A percentile compares a stretch with the other conserved stretches of the same genome.
phyloP scores from a whole-genome alignment of 2,797 vertebrate genomes.

The Melanotaenia trifasciata region DNA sequence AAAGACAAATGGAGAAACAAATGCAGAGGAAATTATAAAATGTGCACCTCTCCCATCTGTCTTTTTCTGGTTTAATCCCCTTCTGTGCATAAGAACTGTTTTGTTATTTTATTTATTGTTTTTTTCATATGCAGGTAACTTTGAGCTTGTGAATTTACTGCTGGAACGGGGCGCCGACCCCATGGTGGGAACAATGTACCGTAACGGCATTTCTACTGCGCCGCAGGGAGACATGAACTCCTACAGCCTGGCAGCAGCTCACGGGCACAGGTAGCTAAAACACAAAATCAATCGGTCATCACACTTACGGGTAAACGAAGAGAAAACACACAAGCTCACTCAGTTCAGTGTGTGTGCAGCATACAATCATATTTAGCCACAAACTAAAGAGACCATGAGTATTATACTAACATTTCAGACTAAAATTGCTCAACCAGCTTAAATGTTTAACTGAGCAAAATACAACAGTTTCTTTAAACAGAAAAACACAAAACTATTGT shows the following conservation, averaged over 20 bases:
- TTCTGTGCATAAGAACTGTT: background rate
- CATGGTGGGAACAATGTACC: conserved; percentile 96
- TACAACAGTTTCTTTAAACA: background rate
- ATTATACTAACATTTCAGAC: conserved; percentile 30
- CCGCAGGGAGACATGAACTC: conserved; percentile 98
- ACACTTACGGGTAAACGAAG: conserved; percentile 9
- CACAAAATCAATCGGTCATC: conserved; percentile 41
- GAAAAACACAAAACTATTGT: background rate
- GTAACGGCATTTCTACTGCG: conserved; percentile 94
- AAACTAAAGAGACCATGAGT: conserved; percentile 19
- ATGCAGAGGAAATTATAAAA: conserved; percentile 28
- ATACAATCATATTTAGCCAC: conserved; percentile 33
- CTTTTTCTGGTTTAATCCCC: conserved; percentile 6
- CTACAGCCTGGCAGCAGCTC: conserved; percentile 97
- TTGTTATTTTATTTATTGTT: background rate
- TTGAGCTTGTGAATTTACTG: conserved; percentile 96
- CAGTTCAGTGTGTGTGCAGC: conserved; percentile 8
- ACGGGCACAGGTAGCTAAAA: conserved; percentile 96
- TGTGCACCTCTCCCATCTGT: conserved; percentile 1
- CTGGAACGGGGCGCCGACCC: conserved; percentile 95
- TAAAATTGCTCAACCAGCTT: background rate
- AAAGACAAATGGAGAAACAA: conserved; percentile 37
- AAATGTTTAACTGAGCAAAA: background rate
- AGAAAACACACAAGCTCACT: background rate
- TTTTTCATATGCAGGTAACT: conserved; percentile 87